Percentiles rank a stretch among this genome's conserved stretches.
Evolutionary conservation across 2,888 invertebrate species (phyloP).

Genomic region (Eugnorisma glareosa): DNA sequence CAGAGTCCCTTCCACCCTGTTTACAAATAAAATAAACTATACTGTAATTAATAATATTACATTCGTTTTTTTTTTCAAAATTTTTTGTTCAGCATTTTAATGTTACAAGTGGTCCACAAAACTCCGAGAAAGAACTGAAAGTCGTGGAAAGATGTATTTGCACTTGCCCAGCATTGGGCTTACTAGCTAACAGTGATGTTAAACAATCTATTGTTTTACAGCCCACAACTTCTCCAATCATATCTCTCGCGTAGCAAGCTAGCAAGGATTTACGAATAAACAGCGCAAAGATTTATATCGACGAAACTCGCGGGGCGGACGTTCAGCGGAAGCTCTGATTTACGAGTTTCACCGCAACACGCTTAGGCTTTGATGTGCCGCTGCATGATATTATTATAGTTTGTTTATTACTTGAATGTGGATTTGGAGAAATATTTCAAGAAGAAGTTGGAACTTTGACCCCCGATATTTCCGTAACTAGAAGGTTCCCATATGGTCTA

Average conservation of each 20-base stretch:
- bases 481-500: too few species aligned
- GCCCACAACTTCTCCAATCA: not conserved
- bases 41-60: too few species aligned
- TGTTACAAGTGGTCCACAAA: not conserved
- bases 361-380: constrained; percentile 65
- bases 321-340: constrained; percentile 70
- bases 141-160: not conserved
- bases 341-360: constrained; percentile 70
- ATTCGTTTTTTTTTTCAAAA: too few species aligned
- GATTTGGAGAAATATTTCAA: constrained; percentile 31
- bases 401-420: constrained; percentile 66
- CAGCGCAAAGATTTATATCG: constrained; percentile 56
- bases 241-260: constrained; percentile 30
- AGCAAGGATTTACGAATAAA: constrained; percentile 44
- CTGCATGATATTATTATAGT: constrained; percentile 72
- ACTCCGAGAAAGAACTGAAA: not conserved
- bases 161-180: not conserved
- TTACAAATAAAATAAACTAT: too few species aligned
- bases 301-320: constrained; percentile 59
- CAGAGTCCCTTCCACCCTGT: too few species aligned
- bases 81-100: not conserved
- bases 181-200: not conserved
- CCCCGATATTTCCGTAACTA: too few species aligned
- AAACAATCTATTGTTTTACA: not conserved
- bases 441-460: too few species aligned